Percentiles rank a stretch among this genome's conserved stretches.
Conservation (phyloP, 2,797 vertebrate species). For the Xiphorhynchus erythropygius region DNA sequence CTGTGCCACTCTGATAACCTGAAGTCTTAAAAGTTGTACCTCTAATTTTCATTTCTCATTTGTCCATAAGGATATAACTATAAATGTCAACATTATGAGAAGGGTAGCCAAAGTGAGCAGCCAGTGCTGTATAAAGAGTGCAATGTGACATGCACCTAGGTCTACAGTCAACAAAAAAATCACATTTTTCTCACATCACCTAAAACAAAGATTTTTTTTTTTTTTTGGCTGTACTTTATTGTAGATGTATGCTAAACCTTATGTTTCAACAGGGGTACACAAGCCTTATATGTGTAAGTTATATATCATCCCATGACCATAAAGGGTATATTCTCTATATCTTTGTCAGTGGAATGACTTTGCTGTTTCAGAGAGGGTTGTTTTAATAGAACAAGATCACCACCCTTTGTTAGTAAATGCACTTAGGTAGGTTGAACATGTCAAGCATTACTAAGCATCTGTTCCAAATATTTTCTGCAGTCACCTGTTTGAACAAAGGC, state of each 20-base stretch:
- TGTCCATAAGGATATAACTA: neutral
- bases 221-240: neutral
- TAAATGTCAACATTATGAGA: neutral
- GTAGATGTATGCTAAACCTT: neutral
- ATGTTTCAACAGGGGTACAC: neutral
- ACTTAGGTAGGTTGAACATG: neutral
- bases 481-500: neutral
- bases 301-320: neutral
- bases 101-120: neutral
- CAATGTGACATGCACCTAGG: neutral
- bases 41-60: neutral
- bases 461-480: neutral
- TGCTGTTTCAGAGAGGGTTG: neutral
- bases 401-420: neutral
- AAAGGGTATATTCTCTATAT: neutral
- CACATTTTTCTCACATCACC: rapidly evolving
- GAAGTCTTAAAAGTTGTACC: neutral
- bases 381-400: neutral
- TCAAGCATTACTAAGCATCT: neutral
- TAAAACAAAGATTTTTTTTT: neutral
- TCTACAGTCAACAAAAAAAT: neutral
- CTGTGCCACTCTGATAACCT: neutral
- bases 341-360: neutral
- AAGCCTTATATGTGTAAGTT: neutral
- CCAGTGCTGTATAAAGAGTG: neutral